Conservation (phyloP, 2,113 vertebrate genomes). For the Pyrgilauda ruficollis region DNA sequence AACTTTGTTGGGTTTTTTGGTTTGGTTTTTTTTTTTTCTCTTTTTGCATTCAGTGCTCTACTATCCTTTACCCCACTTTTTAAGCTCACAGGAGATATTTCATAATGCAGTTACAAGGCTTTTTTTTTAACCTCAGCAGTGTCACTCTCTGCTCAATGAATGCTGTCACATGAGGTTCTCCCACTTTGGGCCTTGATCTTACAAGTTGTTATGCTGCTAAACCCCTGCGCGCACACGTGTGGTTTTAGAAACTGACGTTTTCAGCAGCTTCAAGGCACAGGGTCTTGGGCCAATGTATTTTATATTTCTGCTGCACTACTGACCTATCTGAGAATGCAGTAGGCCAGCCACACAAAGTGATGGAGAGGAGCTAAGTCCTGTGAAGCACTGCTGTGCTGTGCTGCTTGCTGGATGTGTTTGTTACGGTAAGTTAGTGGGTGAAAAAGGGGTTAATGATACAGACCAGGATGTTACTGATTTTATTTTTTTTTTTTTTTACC, state of each 20-base stretch:
- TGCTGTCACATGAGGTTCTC: neutral
- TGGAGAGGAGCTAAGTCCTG: neutral
- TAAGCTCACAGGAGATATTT: neutral
- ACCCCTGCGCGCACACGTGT: rapidly evolving
- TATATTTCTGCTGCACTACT: neutral
- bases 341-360: neutral
- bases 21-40: neutral
- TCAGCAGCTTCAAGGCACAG: neutral
- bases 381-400: neutral
- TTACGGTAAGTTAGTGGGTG: neutral
- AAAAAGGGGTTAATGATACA: conserved; percentile 19
- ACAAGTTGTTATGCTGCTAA: neutral
- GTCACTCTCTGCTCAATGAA: neutral
- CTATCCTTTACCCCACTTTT: neutral
- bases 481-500: neutral
- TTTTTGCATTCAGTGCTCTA: neutral
- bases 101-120: neutral
- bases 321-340: neutral
- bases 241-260: neutral
- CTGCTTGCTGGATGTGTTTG: neutral
- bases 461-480: neutral
- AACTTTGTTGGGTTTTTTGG: neutral
- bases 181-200: conserved; percentile 7
- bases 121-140: neutral
- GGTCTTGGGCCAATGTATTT: neutral